Percentiles rank a stretch among this genome's conserved stretches.
phyloP scores from a whole-genome alignment of 2,797 vertebrate species.

The Liparis tanakae region DNA sequence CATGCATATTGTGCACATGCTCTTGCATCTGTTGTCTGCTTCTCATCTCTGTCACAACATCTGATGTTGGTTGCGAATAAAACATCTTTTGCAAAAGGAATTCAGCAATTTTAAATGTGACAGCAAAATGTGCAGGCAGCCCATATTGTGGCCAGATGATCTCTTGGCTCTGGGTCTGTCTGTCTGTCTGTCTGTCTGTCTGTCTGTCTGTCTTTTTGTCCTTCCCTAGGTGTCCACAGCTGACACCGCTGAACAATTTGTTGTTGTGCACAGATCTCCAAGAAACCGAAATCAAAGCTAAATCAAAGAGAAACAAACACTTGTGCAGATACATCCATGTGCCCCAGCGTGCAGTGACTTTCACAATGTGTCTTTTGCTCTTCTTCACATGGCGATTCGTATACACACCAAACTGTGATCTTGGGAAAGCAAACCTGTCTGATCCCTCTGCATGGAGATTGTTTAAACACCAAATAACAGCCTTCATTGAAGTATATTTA shows the following conservation, averaged over 20 bases:
- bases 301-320: constrained; percentile 49
- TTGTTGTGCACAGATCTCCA: constrained; percentile 22
- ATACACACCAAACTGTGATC: constrained; percentile 61
- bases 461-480: constrained; percentile 55
- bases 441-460: constrained; percentile 49
- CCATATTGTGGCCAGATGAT: constrained; percentile 77
- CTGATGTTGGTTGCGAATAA: constrained; percentile 55
- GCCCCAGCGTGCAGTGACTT: constrained; percentile 13
- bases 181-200: constrained; percentile 47
- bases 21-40: constrained; percentile 48
- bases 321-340: constrained; percentile 34
- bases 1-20: constrained; percentile 8
- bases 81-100: constrained; percentile 48
- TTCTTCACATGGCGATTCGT: constrained; percentile 48
- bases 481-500: constrained; percentile 51
- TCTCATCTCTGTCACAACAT: constrained; percentile 49
- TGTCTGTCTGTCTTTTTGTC: constrained; percentile 50
- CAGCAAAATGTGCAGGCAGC: constrained; percentile 53
- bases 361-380: constrained; percentile 37
- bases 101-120: constrained; percentile 46
- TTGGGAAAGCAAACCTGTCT: constrained; percentile 61
- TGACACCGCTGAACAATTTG: constrained; percentile 59
- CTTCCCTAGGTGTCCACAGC: constrained; percentile 55
- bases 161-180: constrained; percentile 32
- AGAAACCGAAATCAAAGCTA: constrained; percentile 27